Evolutionary conservation across 2,888 invertebrate species (phyloP), one percentile per base, ranked within the genome.

Genomic region (Trichogramma evanescens): DNA sequence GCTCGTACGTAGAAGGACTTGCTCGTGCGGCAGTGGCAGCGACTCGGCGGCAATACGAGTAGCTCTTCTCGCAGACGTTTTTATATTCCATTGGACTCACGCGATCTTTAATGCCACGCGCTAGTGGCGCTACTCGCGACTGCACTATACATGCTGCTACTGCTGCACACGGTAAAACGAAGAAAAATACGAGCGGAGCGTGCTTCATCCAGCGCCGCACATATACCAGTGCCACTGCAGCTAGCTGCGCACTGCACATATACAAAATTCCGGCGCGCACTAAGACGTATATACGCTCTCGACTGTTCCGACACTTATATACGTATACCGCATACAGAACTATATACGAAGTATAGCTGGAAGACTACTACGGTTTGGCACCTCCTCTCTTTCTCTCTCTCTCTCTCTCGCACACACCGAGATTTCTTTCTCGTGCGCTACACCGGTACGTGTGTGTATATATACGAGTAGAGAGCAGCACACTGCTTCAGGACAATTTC

Each of bases 121-220:
- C 26, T 26, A 26, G 26, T 26, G 26, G 26, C 26, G 26, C 26
- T 26, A 26, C 26, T 26, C 26, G 26, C 26, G 26, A 26, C 26
- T 26, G 26, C 26, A 26, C 26, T 26, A 26, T 26, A 26, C 26
- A 48, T 1, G 51, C 7, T 38, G 54, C 48, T 4, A 44, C n/a
- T 13, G 13, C 13, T 13, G 48, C 40, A 40, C 39, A 8, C n/a
- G 58, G 41, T 56, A 59, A 63, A 61, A 56, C 57, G 49, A 59
- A 61, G 57, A 57, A 59, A 65, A 65, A 64, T 64, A 60, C 53
- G 58, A 61, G 49, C 41, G 9, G 54, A 56, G 58, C 58, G 56
- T 61, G 58, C 54, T 50, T 43, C 42, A 53, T 58, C 44, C 39
- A 43, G 26, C 45, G 41, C 10, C 10, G 26, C 26, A 26, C 26